Base-by-base conservation (phyloP, 2,888 invertebrate genomes). In the Heliconius erato region DNA sequence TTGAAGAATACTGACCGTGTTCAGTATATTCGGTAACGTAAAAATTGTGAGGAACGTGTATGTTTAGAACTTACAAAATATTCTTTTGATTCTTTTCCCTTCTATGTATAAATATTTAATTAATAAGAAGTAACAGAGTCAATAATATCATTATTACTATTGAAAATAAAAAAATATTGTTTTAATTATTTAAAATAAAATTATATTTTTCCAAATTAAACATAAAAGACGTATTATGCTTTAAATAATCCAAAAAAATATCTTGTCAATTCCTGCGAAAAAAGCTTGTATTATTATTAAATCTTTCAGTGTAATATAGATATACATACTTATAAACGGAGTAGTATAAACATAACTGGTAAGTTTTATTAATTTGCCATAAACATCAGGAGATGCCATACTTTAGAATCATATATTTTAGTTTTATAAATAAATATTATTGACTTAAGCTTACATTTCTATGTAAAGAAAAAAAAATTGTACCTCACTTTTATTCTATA, bases 321-420 rank as follows among this genome's bases (percentile, higher is more conserved):
- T 78, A 44, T 44, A 67, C 40, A 59, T n/a, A 65, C 16, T 35
- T 44, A 74, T 23, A 78, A 71, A 77, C 11, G 65, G 74, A 69
- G 80, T 84, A 77, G n/a, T 71, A 76, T 83, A 79, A 83, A 79
- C 16, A 59, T 72, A 44, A 77, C 67, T 19, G 59, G 74, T 81
- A 82, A n/a, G 26, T 87, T 84, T 69, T 76, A 76, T 79, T 89
- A 89, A 88, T 88, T 92, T 94, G 95, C 95, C 95, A 94, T 95
- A 94, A 89, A 90, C 91, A 92, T 94, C 91, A 92, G 91, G 92
- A 92, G 94, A 94, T 95, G 95, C 95, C 95, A 95, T 95, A 94
- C 92, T 91, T 87, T 87, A 89, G 87, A 87, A 88, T 87, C 88
- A 87, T 86, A 86, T 88, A 89, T 87, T 89, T 90, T 92, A 93